A percentile compares a stretch with the other conserved stretches of the same genome.
These are phyloP conservation scores for Anguilla anguilla DNA, from an alignment of 2,797 vertebrate species.

Conservation along the genomic window DNA sequence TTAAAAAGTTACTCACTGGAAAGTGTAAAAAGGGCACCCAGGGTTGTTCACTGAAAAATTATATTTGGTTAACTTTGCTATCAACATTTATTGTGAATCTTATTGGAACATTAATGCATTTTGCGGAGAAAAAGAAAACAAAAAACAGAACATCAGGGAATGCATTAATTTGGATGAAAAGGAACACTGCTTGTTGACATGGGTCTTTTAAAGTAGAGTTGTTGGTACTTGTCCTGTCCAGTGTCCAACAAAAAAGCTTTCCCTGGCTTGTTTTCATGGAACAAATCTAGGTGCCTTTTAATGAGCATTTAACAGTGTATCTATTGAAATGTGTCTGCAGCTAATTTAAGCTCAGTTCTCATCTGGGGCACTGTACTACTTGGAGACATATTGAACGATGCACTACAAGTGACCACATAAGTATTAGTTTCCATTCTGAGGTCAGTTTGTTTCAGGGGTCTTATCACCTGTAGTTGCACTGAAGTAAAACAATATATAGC, in stretches of 20 bases:
- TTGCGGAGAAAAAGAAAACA: neutral
- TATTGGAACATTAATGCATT: neutral
- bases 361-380: neutral
- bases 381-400: neutral
- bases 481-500: slow-evolving; percentile 14
- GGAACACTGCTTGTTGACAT: neutral
- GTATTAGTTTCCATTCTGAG: slow-evolving; percentile 17
- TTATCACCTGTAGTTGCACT: neutral
- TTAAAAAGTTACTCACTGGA: neutral
- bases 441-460: slow-evolving; percentile 9
- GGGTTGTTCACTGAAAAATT: neutral
- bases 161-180: slow-evolving; percentile 5
- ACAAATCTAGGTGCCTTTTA: slow-evolving; percentile 10
- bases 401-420: slow-evolving; percentile 4
- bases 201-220: neutral
- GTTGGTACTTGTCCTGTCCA: neutral
- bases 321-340: slow-evolving; percentile 7
- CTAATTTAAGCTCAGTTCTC: neutral
- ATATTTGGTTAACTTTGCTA: neutral
- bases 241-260: neutral
- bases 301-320: neutral
- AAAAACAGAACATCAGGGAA: neutral
- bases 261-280: slow-evolving; percentile 14
- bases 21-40: slow-evolving; percentile 5
- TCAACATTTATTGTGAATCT: neutral